These are phyloP conservation scores for Coelopa pilipes DNA, from an alignment of 2,888 invertebrate genomes.

Conservation along the genomic window DNA sequence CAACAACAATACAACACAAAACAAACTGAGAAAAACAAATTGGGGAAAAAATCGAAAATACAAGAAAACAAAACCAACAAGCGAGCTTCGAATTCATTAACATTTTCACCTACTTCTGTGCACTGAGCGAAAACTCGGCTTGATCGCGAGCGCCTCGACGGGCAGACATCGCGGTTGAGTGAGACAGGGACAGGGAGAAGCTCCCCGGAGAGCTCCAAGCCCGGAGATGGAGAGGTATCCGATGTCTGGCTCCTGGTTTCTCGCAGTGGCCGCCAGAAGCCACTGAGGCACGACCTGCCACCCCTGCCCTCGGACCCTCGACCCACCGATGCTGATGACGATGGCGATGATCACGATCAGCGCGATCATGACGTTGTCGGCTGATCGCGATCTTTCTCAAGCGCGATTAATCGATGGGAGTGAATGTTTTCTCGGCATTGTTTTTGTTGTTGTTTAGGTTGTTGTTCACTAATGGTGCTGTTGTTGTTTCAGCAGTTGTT, in stretches of 20 bases:
- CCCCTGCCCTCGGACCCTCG: neutral
- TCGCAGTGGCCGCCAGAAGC: neutral
- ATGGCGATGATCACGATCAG: neutral
- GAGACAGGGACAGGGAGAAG: too few relatives aligned
- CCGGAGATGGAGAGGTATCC: too few relatives aligned
- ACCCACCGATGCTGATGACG: neutral
- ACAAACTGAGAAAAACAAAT: too few relatives aligned
- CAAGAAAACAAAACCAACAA: too few relatives aligned
- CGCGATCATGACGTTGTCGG: neutral
- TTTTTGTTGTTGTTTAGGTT: neutral
- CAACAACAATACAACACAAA: too few relatives aligned
- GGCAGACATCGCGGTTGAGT: too few relatives aligned
- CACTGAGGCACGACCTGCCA: neutral
- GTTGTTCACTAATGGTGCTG: too few relatives aligned
- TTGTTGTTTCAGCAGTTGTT: too few relatives aligned
- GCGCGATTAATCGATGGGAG: slow-evolving; percentile 6
- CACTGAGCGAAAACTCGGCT: slow-evolving; percentile 1
- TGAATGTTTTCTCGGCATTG: neutral
- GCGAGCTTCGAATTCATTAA: neutral
- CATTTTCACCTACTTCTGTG: slow-evolving; percentile 10
- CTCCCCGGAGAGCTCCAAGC: too few relatives aligned
- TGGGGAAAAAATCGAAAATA: too few relatives aligned
- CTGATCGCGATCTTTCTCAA: slow-evolving; percentile 3
- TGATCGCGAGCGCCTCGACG: too few relatives aligned
- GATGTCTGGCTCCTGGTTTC: neutral